These are phyloP conservation scores for Ochropleura leucogaster DNA, from an alignment of 2,888 invertebrate species.

Conservation along the genomic window DNA sequence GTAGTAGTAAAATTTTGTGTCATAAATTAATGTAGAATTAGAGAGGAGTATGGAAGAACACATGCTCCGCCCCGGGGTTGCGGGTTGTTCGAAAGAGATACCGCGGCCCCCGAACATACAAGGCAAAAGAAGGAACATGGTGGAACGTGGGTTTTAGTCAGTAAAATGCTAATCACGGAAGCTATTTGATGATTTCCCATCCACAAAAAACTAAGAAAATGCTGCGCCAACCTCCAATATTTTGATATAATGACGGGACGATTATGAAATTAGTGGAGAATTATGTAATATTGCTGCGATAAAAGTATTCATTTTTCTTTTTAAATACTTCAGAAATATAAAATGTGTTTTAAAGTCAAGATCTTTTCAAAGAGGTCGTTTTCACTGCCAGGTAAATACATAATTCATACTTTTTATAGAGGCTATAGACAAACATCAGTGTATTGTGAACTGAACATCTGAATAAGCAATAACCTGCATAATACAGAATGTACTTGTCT, in stretches of 20 bases:
- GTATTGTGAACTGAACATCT: constrained; percentile 25
- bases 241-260: no score
- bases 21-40: no score
- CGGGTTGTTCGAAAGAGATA: no score
- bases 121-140: no score
- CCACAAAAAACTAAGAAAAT: no score
- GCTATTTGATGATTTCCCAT: no score
- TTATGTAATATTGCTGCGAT: neutral
- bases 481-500: constrained; percentile 4
- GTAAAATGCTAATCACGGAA: no score
- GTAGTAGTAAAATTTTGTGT: neutral
- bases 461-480: constrained; percentile 25
- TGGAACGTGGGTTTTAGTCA: no score
- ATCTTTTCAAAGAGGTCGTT: neutral
- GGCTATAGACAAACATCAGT: neutral
- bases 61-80: no score
- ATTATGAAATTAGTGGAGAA: neutral
- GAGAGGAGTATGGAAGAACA: no score
- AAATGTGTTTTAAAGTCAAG: neutral
- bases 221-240: no score
- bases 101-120: no score
- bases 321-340: neutral
- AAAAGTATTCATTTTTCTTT: neutral
- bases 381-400: constrained; percentile 1
- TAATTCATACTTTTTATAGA: constrained; percentile 3